A percentile compares a stretch with the other conserved stretches of the same genome.
Evolutionary conservation across 2,113 vertebrate species (phyloP).

Genomic region (Lophochroa leadbeateri): DNA sequence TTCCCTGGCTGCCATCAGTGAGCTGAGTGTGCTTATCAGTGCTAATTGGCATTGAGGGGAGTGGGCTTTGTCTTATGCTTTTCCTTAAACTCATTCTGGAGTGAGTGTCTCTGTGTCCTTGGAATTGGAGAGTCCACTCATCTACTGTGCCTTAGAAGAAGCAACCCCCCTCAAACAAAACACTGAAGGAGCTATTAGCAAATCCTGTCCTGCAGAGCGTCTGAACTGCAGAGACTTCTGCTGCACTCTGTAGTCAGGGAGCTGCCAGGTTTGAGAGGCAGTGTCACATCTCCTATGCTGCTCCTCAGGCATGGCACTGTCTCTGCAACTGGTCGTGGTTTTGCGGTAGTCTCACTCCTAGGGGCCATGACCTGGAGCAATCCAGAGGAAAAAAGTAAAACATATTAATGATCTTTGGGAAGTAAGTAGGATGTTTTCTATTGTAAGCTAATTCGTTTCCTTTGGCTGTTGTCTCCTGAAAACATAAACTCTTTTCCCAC

Average conservation of each 20-base stretch:
- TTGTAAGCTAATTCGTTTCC: not conserved
- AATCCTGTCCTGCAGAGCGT: not conserved
- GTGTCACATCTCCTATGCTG: accelerated
- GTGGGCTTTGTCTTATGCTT: not conserved
- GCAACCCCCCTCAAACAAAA: not conserved
- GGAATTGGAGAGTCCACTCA: not conserved
- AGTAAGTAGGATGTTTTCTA: not conserved
- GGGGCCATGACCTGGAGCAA: not conserved
- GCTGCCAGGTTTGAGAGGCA: not conserved
- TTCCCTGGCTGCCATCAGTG: not conserved
- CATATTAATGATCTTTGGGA: not conserved
- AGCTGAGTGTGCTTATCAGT: not conserved
- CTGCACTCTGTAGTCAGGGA: not conserved
- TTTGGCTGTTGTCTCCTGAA: not conserved
- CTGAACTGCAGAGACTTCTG: not conserved
- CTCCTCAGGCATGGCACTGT: not conserved
- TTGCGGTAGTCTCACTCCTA: not conserved
- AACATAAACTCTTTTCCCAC: not conserved
- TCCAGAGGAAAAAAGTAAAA: not conserved
- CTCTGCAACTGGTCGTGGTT: not conserved
- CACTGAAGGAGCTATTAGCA: not conserved
- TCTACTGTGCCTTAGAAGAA: not conserved
- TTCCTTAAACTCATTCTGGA: not conserved
- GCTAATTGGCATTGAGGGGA: not conserved
- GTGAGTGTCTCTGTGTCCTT: not conserved